Conservation (phyloP, 2,888 invertebrate species). For the Torymus texanus region DNA sequence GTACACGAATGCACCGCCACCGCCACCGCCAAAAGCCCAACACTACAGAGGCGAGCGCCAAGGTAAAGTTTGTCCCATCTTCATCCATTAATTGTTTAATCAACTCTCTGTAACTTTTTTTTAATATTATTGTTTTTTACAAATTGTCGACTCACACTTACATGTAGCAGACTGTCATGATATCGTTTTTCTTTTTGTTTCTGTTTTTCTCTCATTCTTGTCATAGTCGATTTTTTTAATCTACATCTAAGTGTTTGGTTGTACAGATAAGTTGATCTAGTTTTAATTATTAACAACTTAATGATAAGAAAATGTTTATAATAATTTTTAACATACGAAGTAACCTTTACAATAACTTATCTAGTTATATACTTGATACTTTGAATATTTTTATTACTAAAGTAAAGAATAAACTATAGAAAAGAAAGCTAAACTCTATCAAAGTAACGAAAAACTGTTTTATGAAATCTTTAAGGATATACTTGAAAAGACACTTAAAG, state of each 20-base stretch:
- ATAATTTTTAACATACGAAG: neutral
- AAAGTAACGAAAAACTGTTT: too few relatives aligned
- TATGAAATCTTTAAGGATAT: too few relatives aligned
- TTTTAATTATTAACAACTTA: too few relatives aligned
- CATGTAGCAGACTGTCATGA: neutral
- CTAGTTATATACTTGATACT: too few relatives aligned
- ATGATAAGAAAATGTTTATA: neutral
- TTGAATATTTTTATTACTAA: too few relatives aligned
- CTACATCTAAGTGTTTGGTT: constrained; percentile 14
- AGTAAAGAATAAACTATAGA: too few relatives aligned
- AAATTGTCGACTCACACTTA: constrained; percentile 29
- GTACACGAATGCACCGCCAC: constrained; percentile 73
- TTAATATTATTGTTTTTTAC: constrained; percentile 22
- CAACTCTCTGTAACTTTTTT: constrained; percentile 50
- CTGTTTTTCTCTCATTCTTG: constrained; percentile 16
- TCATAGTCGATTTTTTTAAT: neutral
- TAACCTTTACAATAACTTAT: too few relatives aligned
- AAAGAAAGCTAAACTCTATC: too few relatives aligned
- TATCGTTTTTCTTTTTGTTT: constrained; percentile 17
- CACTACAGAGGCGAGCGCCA: constrained; percentile 73
- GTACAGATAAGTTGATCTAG: neutral
- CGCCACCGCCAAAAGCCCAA: constrained; percentile 74
- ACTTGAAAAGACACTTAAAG: too few relatives aligned
- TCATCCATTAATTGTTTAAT: constrained; percentile 50
- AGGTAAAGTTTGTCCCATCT: constrained; percentile 66